Evolutionary conservation across 2,113 vertebrate species (phyloP), one percentile per base, ranked within the genome.

Genomic region (Corythoichthys haematopterus): DNA sequence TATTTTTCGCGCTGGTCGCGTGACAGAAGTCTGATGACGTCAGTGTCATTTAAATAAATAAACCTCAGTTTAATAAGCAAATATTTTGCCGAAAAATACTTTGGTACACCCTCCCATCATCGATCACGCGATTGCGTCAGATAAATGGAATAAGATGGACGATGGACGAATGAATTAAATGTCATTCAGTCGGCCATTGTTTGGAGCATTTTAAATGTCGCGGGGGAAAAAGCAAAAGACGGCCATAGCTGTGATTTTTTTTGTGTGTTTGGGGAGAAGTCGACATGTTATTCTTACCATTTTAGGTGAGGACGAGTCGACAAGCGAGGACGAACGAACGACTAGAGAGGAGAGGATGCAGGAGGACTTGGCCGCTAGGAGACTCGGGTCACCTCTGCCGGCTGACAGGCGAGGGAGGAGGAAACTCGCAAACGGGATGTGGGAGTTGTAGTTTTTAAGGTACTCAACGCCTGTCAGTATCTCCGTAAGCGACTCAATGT

Each of bases 211-310:
- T 6, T 13, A 36, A 55, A 55, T 20, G 20, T 33, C 10, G 28
- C 13, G 9, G 4, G 33, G 28, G 12, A 56, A 56, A 36, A 56
- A 10, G 20, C 20, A 55, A 6, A 12, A 55, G 20, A 20, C 4
- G 6, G 14, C 12, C 6, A 14, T 0, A 2, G 55, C 36, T 33
- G 55, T 6, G 5, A 57, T 20, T 8, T 14, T 57, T 28, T 28
- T 28, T 28, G 20, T 57, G 7, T 62, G 20, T 33, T 46, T 28
- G 20, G 1, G 4, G 28, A 28, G 43, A 45, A 28, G 43, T 13
- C 33, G 4, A 14, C 13, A 33, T 46, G n/a, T 62, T 62, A 1
- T 46, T 62, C 60, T 65, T 65, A 65, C 63, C 63, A 65, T 65
- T 10, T 33, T 33, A 20, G 37, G 43, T 9, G 16, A 61, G 16